Evolutionary conservation across 2,888 invertebrate genomes (phyloP), one percentile per base, ranked within the genome.

Genomic region (Carcina quercana): DNA sequence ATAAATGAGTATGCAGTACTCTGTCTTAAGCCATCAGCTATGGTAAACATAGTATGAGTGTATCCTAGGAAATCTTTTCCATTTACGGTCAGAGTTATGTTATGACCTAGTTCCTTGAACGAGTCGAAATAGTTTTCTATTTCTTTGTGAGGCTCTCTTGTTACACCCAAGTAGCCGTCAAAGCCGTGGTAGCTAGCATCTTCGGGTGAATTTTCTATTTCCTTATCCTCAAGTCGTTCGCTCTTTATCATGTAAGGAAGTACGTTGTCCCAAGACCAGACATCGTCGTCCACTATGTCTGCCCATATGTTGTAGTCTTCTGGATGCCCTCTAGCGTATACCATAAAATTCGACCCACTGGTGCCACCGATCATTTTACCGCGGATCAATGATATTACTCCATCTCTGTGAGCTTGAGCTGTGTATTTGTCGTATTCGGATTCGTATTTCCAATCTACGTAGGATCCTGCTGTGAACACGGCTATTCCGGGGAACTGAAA

Each of bases 1-100:
- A 57, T 21, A 15, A 45, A 53, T 7, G 38, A 25, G 8, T 75
- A 54, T 1, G 20, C 20, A 20, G 20, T 20, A 20, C 20, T 20
- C 10, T 20, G 20, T n/a, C 20, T 8, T 3, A 20, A 8, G 10
- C 20, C 20, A 20, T 20, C 3, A 3, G 20, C 20, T 20, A 8
- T 20, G 8, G 20, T 20, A 4, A 3, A 20, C 20, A 20, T 20
- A 8, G 20, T 8, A 8, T 20, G 20, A 8, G 20, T 20, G 10
- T 20, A 20, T 10, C 20, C 20, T n/a, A 20, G 20, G n/a, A 10
- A n/a, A 20, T 20, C 20, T 3, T n/a, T n/a, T 3, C n/a, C 20
- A 20, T 20, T 20, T n/a, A 20, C n/a, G 20, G 8, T 10, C 10
- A n/a, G 8, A 8, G 20, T 20, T 20, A 20, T n/a, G 8, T 20